A percentile compares a stretch with the other conserved stretches of the same genome.
phyloP scores from a whole-genome alignment of 2,113 vertebrate genomes.

The Gadus macrocephalus region DNA sequence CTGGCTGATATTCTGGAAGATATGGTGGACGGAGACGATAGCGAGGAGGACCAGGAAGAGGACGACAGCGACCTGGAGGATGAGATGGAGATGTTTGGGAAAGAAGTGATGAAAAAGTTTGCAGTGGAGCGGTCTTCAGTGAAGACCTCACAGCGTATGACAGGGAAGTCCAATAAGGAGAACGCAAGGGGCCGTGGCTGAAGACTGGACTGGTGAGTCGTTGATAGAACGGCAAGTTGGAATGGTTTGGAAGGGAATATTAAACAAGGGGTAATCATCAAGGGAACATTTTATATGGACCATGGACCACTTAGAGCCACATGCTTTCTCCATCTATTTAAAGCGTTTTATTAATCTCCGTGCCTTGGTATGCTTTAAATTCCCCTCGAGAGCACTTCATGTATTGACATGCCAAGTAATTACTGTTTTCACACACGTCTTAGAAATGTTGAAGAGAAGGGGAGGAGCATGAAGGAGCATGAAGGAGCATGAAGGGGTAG shows the following conservation, averaged over 20 bases:
- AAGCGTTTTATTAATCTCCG: no score
- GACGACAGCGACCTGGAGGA: conserved; percentile 60
- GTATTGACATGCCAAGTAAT: background rate
- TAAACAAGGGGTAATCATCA: conserved; percentile 28
- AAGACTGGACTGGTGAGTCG: conserved; percentile 15
- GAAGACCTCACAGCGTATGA: conserved; percentile 29
- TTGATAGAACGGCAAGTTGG: conserved; percentile 1
- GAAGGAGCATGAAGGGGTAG: no score
- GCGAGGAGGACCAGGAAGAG: conserved; percentile 35
- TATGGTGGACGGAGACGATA: conserved; percentile 64
- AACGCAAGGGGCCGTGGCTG: conserved; percentile 50
- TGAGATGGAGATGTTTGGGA: conserved; percentile 80
- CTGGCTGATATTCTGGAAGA: conserved; percentile 88
- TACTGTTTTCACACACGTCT: background rate
- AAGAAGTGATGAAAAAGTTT: conserved; percentile 67
- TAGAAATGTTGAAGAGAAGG: no score
- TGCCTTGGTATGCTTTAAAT: no score
- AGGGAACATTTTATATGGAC: conserved; percentile 44
- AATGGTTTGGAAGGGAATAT: background rate
- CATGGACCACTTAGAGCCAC: conserved; percentile 27
- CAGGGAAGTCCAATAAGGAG: conserved; percentile 47
- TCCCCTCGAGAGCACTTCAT: background rate
- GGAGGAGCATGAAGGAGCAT: no score
- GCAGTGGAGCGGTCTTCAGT: conserved; percentile 20
- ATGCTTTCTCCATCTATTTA: conserved; percentile 23